These are phyloP conservation scores for Bombus impatiens DNA, from an alignment of 1,140 invertebrate genomes.

Conservation along the genomic window DNA sequence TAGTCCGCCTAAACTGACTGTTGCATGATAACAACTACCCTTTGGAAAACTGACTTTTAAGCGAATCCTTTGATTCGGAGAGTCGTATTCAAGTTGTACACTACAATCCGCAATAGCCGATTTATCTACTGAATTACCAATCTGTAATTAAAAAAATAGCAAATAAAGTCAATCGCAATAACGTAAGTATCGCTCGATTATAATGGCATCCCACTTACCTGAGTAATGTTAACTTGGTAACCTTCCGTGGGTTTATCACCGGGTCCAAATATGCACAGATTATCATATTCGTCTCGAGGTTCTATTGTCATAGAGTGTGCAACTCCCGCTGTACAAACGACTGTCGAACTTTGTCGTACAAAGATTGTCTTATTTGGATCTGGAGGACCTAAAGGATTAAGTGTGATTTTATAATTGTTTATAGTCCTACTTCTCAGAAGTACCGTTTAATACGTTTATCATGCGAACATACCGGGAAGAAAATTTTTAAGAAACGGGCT, in stretches of 20 bases:
- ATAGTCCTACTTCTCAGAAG: too few species aligned
- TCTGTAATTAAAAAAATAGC: slow-evolving; percentile 69
- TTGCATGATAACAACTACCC: slow-evolving; percentile 92
- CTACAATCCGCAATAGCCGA: slow-evolving; percentile 84
- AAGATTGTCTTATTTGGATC: slow-evolving; percentile 93
- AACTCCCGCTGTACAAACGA: slow-evolving; percentile 90
- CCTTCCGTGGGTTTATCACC: slow-evolving; percentile 87
- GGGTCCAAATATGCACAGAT: slow-evolving; percentile 88
- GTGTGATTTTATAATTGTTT: background rate
- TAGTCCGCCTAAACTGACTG: slow-evolving; percentile 89
- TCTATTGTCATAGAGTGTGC: slow-evolving; percentile 92
- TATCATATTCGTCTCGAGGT: slow-evolving; percentile 94
- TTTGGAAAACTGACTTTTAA: slow-evolving; percentile 87
- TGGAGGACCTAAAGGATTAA: slow-evolving; percentile 85
- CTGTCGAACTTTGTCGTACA: slow-evolving; percentile 92
- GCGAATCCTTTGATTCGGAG: slow-evolving; percentile 85
- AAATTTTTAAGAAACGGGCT: slow-evolving; percentile 87
- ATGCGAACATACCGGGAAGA: slow-evolving; percentile 83
- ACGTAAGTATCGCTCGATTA: background rate
- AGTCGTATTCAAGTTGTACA: slow-evolving; percentile 86
- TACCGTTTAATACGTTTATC: background rate
- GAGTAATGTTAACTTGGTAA: slow-evolving; percentile 79
- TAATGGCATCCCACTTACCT: slow-evolving; percentile 61
- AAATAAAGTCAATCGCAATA: background rate
- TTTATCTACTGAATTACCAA: slow-evolving; percentile 78